phyloP scores from a whole-genome alignment of 2,888 invertebrate species.

The Molorchus minor region DNA sequence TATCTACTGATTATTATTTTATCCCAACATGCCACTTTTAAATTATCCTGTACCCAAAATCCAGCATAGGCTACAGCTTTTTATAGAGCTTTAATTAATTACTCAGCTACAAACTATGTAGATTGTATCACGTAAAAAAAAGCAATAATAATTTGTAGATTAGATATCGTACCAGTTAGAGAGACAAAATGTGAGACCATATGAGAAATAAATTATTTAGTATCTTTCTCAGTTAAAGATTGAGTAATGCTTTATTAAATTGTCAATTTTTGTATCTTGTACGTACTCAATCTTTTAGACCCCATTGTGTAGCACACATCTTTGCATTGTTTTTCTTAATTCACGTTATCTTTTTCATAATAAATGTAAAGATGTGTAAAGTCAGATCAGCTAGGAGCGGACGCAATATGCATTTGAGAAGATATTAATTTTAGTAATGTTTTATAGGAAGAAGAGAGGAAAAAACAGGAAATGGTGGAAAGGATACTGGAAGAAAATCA shows the following conservation, averaged over 20 bases:
- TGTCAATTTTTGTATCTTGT: no score
- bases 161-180: not conserved
- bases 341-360: conserved; percentile 14
- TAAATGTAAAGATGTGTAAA: conserved; percentile 29
- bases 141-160: no score
- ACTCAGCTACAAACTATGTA: no score
- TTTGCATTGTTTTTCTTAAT: conserved; percentile 8
- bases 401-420: conserved; percentile 50
- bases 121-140: no score
- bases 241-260: conserved; percentile 2
- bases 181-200: not conserved
- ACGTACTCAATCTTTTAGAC: not conserved
- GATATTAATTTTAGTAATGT: conserved; percentile 65
- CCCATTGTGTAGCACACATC: conserved; percentile 10
- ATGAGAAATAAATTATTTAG: not conserved
- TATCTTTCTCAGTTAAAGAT: conserved; percentile 15
- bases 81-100: no score
- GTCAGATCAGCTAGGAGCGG: conserved; percentile 54
- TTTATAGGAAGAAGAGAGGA: conserved; percentile 96
- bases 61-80: no score
- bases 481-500: conserved; percentile 98
- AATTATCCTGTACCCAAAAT: no score
- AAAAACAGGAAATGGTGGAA: conserved; percentile 95
- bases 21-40: no score
- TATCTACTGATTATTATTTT: not conserved